Percentiles rank a stretch among this genome's conserved stretches.
Evolutionary conservation across 2,888 invertebrate species (phyloP).

Genomic region (Gordius sp.): DNA sequence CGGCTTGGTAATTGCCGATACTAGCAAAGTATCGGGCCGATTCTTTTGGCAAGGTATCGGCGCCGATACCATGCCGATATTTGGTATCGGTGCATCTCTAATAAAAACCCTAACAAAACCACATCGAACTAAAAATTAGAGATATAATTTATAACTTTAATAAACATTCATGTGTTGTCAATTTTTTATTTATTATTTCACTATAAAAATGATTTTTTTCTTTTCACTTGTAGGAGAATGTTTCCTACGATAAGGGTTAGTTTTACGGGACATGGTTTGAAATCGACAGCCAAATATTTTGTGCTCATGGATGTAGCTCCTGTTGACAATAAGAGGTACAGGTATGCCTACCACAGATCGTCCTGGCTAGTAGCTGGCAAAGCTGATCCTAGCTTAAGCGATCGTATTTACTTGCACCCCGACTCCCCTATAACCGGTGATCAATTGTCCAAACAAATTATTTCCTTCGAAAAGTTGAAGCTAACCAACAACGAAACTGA

Average conservation of each 20-base stretch:
- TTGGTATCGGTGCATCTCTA: no score
- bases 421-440: slow-evolving; percentile 84
- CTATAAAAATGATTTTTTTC: background rate
- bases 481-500: slow-evolving; percentile 93
- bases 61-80: no score
- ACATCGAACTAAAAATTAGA: no score
- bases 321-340: slow-evolving; percentile 76
- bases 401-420: slow-evolving; percentile 66
- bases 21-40: no score
- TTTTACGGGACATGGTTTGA: slow-evolving; percentile 46
- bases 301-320: slow-evolving; percentile 85
- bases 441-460: slow-evolving; percentile 61
- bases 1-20: no score
- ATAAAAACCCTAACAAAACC: no score
- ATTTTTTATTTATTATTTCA: no score
- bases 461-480: slow-evolving; percentile 91
- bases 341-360: slow-evolving; percentile 89
- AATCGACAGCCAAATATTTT: slow-evolving; percentile 40
- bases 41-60: no score
- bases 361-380: slow-evolving; percentile 94
- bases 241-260: slow-evolving; percentile 83
- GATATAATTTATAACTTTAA: no score
- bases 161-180: no score
- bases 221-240: slow-evolving; percentile 57
- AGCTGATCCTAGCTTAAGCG: slow-evolving; percentile 55